Base-by-base conservation (phyloP, 1,140 invertebrate genomes). In the Papilio machaon region DNA sequence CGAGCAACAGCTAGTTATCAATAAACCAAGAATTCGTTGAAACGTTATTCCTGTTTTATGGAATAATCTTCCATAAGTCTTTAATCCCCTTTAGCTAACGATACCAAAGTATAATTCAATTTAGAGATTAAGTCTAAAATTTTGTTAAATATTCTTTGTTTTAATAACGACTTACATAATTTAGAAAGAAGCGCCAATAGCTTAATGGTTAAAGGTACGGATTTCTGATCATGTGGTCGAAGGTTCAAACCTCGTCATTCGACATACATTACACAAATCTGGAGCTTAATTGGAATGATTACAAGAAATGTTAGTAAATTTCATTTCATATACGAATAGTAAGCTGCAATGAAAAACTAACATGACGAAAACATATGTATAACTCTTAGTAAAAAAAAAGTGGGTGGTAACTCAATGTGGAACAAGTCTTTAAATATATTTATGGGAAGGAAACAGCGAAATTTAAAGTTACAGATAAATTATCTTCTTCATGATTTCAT, bases 31-130 rank as follows among this genome's bases (percentile, higher is more conserved):
- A 46, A 60, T 35, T 60, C 9, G 54, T 30, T 78, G 35, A 60
- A 64, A 64, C 35, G 76, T 64, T 78, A 78, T 78, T 60, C 76
- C 0, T 78, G 49, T 78, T 78, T 78, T 78, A 78, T 78, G 54
- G 76, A 78, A 78, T 43, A 78, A 78, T 78, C 54, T 78, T n/a
- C 2, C 30, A 60, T 60, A 76, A 76, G 43, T 76, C 47, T 54
- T 54, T 76, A 76, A 76, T 76, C 74, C 49, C 47, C 43, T 54
- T 76, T 76, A 52, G 49, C 73, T 7, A 78, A 78, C 54, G 76
- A 38, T 78, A 30, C n/a, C 35, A 4, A 60, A 35, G 52, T 60
- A 78, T 78, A 78, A 78, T 78, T 78, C 52, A 60, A 78, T 78
- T 60, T 78, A 17, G 38, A 35, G 52, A 47, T 52, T 49, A 30